Conservation (phyloP, 2,797 vertebrate species). For the Todus mexicanus region DNA sequence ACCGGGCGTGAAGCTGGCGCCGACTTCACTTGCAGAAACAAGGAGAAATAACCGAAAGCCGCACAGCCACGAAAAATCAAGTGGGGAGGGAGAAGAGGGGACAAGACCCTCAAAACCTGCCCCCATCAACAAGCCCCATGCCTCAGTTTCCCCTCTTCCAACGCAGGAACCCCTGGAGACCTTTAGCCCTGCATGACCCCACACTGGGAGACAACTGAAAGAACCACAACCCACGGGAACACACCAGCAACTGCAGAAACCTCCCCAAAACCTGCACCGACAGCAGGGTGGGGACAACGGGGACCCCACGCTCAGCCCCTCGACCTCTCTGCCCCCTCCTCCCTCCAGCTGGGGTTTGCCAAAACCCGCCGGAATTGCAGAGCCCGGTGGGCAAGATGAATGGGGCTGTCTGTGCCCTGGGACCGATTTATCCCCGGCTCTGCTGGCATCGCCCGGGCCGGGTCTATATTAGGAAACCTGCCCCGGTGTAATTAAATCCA, state of each 20-base stretch:
- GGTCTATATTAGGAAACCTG: conserved; percentile 59
- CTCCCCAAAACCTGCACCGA: neutral
- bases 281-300: neutral
- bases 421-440: conserved; percentile 34
- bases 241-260: neutral
- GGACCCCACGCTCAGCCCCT: neutral
- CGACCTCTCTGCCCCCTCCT: neutral
- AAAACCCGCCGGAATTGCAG: fast-evolving
- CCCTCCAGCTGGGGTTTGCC: fast-evolving
- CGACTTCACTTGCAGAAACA: neutral
- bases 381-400: neutral
- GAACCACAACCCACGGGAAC: neutral
- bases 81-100: neutral
- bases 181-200: neutral
- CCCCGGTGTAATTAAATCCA: conserved; percentile 61
- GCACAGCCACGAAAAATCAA: neutral
- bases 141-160: neutral
- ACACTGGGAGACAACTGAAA: fast-evolving
- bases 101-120: neutral
- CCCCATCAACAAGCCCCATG: neutral
- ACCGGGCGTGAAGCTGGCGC: neutral
- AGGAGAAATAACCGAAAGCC: neutral
- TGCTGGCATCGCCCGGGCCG: neutral
- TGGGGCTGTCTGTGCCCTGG: neutral
- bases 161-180: fast-evolving